Conservation (phyloP, 1,140 invertebrate genomes). For the fruit fly (Drosophila melanogaster) region Release_6_plus_ISO1_MT NT_033777.3:27359501-27360000, state of each 20-base stretch:
- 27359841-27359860: not conserved
- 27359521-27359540: not conserved
- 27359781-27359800: conserved; percentile 46
- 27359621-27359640: conserved; percentile 30
- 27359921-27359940: not conserved
- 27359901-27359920: conserved; percentile 35
- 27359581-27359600: conserved; percentile 56
- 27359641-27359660: not conserved
- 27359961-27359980: conserved; percentile 52
- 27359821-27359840: conserved; percentile 29
- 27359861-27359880: not conserved
- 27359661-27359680: conserved; percentile 15
- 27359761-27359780: conserved; percentile 36
- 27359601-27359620: conserved; percentile 71
- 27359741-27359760: conserved; percentile 11
- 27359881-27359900: conserved; percentile 1
- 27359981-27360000: conserved; percentile 54
- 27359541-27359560: conserved; percentile 61
- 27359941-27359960: not conserved
- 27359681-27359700: conserved; percentile 64
- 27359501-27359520: conserved; percentile 20
- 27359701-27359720: conserved; percentile 74
- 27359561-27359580: conserved; percentile 55
- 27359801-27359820: conserved; percentile 7
- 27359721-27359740: conserved; percentile 14